Percentiles rank a stretch among this genome's conserved stretches.
Conservation (phyloP, 1,140 invertebrate genomes). For the Drosophila pectinifera region DNA sequence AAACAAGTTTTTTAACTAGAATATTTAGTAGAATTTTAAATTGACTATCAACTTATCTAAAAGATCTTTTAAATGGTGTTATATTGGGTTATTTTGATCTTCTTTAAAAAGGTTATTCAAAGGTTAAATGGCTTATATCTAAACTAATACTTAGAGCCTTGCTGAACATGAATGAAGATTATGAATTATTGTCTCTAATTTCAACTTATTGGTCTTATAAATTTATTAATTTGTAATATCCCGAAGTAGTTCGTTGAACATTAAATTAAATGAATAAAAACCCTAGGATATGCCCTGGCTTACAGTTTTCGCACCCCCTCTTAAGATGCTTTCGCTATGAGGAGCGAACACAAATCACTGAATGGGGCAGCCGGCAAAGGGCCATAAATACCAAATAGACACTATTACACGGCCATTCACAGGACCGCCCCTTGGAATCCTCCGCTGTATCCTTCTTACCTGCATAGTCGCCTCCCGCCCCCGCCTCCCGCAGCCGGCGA, state of each 20-base stretch:
- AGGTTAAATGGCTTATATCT: too few relatives aligned
- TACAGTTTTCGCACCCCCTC: not conserved
- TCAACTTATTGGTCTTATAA: not conserved
- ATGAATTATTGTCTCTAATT: not conserved
- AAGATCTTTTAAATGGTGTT: too few relatives aligned
- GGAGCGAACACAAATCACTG: conserved; percentile 70
- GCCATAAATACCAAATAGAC: conserved; percentile 80
- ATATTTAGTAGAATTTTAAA: too few relatives aligned
- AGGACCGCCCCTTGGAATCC: conserved; percentile 2
- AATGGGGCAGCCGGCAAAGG: conserved; percentile 37
- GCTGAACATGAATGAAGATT: too few relatives aligned
- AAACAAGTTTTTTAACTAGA: too few relatives aligned
- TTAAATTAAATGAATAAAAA: not conserved
- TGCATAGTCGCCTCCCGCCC: conserved; percentile 36
- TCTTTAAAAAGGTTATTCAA: too few relatives aligned
- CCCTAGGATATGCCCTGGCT: not conserved
- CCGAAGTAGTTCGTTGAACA: not conserved
- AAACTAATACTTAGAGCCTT: too few relatives aligned
- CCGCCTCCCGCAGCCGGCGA: conserved; percentile 52
- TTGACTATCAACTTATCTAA: too few relatives aligned
- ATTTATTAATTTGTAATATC: not conserved
- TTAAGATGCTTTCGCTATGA: conserved; percentile 11
- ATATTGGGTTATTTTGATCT: too few relatives aligned
- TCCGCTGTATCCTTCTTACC: conserved; percentile 16
- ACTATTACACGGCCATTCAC: conserved; percentile 69